These are phyloP conservation scores for Turnix velox DNA, from an alignment of 2,113 vertebrate genomes.

Conservation along the genomic window DNA sequence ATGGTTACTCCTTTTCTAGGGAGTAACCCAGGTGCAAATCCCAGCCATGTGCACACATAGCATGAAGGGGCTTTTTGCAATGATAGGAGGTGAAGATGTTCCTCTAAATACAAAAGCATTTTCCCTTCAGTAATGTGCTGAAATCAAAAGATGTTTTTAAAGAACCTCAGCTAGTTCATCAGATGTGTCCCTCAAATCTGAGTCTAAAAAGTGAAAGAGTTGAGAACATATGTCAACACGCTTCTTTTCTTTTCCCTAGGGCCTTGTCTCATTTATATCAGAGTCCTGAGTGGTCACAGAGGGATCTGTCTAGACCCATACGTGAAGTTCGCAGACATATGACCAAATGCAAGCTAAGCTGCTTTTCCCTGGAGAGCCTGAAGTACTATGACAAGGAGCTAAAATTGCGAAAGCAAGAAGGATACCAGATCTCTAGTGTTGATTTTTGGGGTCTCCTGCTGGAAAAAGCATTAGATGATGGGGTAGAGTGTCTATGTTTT, in stretches of 20 bases:
- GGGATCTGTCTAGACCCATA: constrained; percentile 58
- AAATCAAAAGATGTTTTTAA: neutral
- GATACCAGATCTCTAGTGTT: constrained; percentile 57
- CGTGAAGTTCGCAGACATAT: constrained; percentile 68
- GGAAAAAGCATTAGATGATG: constrained; percentile 60
- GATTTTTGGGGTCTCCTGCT: constrained; percentile 78
- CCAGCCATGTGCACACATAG: neutral
- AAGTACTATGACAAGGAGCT: constrained; percentile 62
- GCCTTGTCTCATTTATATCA: constrained; percentile 77
- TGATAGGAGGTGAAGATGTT: neutral
- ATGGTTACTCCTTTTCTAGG: neutral
- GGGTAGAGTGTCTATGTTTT: neutral
- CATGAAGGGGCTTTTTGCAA: neutral
- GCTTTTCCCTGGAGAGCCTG: constrained; percentile 63
- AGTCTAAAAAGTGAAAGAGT: neutral
- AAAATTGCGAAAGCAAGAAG: constrained; percentile 50
- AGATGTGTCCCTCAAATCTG: neutral
- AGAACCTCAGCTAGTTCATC: neutral
- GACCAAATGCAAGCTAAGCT: constrained; percentile 69
- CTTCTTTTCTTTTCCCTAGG: constrained; percentile 62
- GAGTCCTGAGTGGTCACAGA: constrained; percentile 76
- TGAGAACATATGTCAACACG: neutral
- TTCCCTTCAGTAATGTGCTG: neutral
- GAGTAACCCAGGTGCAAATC: neutral
- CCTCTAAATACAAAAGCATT: neutral